Evolutionary conservation across 2,888 invertebrate genomes (phyloP).

Genomic region (Gandaritis pyraliata): DNA sequence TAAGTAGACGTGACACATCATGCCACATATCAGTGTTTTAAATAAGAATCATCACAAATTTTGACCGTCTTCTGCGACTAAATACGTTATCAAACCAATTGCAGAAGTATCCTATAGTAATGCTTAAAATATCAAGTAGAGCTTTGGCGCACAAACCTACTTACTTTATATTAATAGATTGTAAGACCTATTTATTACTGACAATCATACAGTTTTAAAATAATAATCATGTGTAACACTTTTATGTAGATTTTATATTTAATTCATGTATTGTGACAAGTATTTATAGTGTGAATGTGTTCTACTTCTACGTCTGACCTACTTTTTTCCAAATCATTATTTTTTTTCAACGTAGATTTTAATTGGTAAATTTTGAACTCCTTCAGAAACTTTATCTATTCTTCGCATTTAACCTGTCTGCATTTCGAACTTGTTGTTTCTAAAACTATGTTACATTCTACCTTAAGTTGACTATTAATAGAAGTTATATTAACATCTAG

Average conservation of each 20-base stretch:
- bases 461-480: conserved; percentile 30
- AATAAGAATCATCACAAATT: conserved; percentile 58
- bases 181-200: conserved; percentile 72
- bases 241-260: conserved; percentile 81
- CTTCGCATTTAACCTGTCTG: conserved; percentile 34
- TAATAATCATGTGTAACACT: conserved; percentile 79
- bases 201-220: conserved; percentile 74
- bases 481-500: conserved; percentile 27
- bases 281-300: conserved; percentile 78
- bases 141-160: conserved; percentile 80
- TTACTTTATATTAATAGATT: conserved; percentile 69
- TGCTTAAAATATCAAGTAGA: conserved; percentile 75
- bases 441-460: conserved; percentile 24
- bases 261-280: conserved; percentile 80
- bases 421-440: conserved; percentile 34
- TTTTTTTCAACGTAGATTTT: conserved; percentile 32
- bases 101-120: conserved; percentile 49
- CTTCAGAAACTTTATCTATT: conserved; percentile 2
- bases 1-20: conserved; percentile 76
- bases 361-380: conserved; percentile 2
- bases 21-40: conserved; percentile 78
- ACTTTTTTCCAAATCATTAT: conserved; percentile 54
- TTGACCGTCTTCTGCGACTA: conserved; percentile 54
- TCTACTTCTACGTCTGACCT: conserved; percentile 65
- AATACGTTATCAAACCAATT: conserved; percentile 42